Base-by-base conservation (phyloP, 1,140 invertebrate species). In the Glossosoma conforme region DNA sequence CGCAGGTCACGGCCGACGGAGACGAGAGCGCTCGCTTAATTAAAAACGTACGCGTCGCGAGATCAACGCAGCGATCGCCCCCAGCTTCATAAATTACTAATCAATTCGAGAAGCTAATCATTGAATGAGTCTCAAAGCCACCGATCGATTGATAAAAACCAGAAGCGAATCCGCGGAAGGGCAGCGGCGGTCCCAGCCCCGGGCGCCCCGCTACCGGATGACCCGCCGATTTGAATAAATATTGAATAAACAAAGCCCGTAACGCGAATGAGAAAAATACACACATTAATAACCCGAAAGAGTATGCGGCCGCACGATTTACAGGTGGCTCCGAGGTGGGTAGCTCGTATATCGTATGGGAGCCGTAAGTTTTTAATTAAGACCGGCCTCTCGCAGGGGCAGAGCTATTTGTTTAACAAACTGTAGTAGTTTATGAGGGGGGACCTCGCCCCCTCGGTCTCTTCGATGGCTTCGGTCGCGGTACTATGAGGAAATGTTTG, bases 351-450 rank as follows among this genome's bases (percentile, higher is more conserved):
- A 56, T 47, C 47, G 46, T 46, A 51, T 20, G 30, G 41, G 35
- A 25, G 47, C 43, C 19, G 42, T 47, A 43, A 46, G 43, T 56
- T 51, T 56, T 56, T 56, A 56, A 56, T 56, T 56, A 56, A 56
- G 54, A 56, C 35, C 54, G 36, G 54, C 35, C 54, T 49, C 33
- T 38, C 40, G 46, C 47, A 25, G 19, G 21, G 44, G 32, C 53
- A 30, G 30, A 37, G 46, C 54, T 56, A 56, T 56, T 56, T 56
- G 54, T 56, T 56, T 47, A 51, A 52, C 54, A 46, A 56, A 56
- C 35, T 56, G 47, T 45, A 40, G 48, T 44, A 30, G 46, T 48
- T 44, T 48, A 49, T 47, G 36, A 22, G 33, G 41, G 43, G 42
- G 44, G 36, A 30, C 28, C 35, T 13, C 43, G 20, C 14, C 15